phyloP scores from a whole-genome alignment of 2,113 vertebrate genomes.

The Hippocampus zosterae region DNA sequence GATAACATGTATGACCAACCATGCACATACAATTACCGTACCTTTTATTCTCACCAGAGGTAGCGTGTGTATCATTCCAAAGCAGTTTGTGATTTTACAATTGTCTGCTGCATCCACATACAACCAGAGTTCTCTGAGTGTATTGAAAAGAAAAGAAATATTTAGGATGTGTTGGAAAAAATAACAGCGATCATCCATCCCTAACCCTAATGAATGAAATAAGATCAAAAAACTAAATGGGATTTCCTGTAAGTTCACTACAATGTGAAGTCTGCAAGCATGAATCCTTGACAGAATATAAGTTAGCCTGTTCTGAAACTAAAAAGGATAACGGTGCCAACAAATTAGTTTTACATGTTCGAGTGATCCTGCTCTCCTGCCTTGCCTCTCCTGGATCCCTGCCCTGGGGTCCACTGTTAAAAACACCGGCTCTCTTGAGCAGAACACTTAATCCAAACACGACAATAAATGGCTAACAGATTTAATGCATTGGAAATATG shows the following conservation, averaged over 20 bases:
- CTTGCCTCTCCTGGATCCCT: no score
- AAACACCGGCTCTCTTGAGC: no score
- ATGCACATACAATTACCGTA: background rate
- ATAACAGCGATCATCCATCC: background rate
- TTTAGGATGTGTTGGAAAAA: background rate
- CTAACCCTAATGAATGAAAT: background rate
- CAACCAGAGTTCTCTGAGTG: background rate
- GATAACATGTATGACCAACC: background rate
- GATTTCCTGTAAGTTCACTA: background rate
- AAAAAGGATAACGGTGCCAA: background rate
- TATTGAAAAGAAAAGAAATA: background rate
- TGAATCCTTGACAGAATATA: background rate
- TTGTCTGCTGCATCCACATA: constrained; percentile 8
- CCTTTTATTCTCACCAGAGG: background rate
- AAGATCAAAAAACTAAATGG: background rate
- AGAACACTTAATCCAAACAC: no score
- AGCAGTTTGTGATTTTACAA: background rate
- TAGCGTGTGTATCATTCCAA: background rate
- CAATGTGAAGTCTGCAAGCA: background rate
- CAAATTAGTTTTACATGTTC: background rate
- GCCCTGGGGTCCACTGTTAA: no score
- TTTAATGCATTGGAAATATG: no score
- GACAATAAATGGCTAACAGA: no score
- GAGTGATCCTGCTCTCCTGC: background rate
- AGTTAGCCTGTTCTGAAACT: background rate